Base-by-base conservation (phyloP, 2,888 invertebrate genomes). In the Petrophora chlorosata region DNA sequence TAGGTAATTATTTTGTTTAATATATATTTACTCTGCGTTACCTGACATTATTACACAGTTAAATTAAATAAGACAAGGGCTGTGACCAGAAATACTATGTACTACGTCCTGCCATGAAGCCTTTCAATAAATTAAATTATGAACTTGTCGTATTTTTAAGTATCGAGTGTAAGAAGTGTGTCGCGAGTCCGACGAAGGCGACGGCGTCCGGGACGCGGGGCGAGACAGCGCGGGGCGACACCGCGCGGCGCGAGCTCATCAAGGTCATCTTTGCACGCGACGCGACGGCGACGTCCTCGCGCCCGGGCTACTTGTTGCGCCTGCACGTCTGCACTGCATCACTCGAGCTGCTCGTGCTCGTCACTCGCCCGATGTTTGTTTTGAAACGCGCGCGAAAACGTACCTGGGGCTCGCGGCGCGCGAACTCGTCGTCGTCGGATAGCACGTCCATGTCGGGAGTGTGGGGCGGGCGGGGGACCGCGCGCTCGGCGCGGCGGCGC, bases 391-490 rank as follows among this genome's bases (percentile, higher is more conserved):
- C 50, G 45, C 36, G 36, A 46, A 22, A 32, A 69, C 76, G 66
- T 85, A 90, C 89, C 89, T 89, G 88, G 66, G 79, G 80, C 63
- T 85, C 85, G 58, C 86, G 84, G 75, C 85, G 85, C 77, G 80
- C 67, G 74, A 77, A 87, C 39, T 90, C 89, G 68, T 89, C 88
- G 76, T 90, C 89, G 79, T 90, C 89, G 73, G 88, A 88, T 77
- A 89, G 89, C 74, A 84, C 86, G 84, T 90, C 88, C 89, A 90
- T 90, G 78, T 78, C 80, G 68, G 52, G 62, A 63, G 52, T 50
- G 59, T 53, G 70, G 73, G 64, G 76, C 53, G 64, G 44, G 36
- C 64, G 70, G 68, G n/a, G 67, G 77, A 67, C 75, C 76, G 78
- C 77, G 79, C 76, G 77, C 74, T 70, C 76, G 79, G 77, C 80